These are phyloP conservation scores for Microtus montanus DNA, from an alignment of 2,113 vertebrate species.

Conservation along the genomic window DNA sequence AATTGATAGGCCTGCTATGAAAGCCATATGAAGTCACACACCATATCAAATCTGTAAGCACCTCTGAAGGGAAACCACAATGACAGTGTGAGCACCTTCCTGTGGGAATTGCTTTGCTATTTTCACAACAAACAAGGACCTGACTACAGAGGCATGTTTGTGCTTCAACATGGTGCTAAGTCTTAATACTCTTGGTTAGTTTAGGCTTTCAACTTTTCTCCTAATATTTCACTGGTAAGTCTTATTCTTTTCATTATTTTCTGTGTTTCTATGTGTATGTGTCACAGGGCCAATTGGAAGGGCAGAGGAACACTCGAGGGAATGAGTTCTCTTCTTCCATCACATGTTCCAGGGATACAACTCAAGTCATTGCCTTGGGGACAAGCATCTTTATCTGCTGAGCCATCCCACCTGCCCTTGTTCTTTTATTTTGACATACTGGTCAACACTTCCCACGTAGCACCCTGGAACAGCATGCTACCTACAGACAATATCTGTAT, in stretches of 20 bases:
- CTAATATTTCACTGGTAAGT: neutral
- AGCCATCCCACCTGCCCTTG: neutral
- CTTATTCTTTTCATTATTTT: neutral
- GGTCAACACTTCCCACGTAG: neutral
- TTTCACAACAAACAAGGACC: conserved; percentile 13
- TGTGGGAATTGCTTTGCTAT: conserved; percentile 22
- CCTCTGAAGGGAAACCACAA: neutral
- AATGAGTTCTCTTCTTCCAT: neutral
- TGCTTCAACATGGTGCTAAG: neutral
- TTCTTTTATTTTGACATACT: conserved; percentile 44
- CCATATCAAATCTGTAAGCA: neutral
- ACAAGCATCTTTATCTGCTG: neutral
- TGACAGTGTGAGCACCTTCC: neutral
- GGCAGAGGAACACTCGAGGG: neutral
- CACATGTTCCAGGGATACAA: too few species aligned
- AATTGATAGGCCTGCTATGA: conserved; percentile 20
- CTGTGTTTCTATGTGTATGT: neutral
- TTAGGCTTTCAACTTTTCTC: neutral
- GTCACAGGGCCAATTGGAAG: too few species aligned
- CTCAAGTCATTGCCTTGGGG: neutral
- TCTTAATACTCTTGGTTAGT: conserved; percentile 8
- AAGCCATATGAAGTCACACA: neutral
- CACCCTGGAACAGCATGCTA: neutral
- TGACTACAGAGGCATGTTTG: neutral
- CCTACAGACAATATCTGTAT: neutral